phyloP scores from a whole-genome alignment of 2,888 invertebrate species.

The Iphiclides podalirius region DNA sequence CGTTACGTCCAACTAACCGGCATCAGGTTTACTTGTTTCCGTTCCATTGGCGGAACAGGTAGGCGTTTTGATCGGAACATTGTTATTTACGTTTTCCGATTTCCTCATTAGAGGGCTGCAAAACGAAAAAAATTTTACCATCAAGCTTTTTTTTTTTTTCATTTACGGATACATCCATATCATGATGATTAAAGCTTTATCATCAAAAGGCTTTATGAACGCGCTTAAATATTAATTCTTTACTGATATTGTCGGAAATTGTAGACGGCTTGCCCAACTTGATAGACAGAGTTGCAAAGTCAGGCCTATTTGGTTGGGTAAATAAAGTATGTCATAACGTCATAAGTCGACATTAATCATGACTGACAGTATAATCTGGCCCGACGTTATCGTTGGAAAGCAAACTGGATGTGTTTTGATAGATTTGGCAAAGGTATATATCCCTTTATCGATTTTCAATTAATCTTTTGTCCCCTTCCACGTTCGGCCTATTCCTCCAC shows the following conservation, averaged over 20 bases:
- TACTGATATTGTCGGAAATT: too few relatives aligned
- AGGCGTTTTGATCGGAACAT: constrained; percentile 5
- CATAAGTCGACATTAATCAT: constrained; percentile 70
- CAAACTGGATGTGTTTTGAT: constrained; percentile 69
- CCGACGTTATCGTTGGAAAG: constrained; percentile 62
- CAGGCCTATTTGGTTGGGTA: constrained; percentile 48
- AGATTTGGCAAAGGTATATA: constrained; percentile 67
- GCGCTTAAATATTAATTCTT: constrained; percentile 6
- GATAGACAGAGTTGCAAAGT: constrained; percentile 43
- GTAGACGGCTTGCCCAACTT: constrained; percentile 18
- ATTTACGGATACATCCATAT: not conserved
- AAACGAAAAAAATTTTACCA: not conserved
- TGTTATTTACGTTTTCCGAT: constrained; percentile 20
- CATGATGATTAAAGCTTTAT: not conserved
- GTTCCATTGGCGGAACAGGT: constrained; percentile 14
- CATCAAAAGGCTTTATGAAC: constrained; percentile 2
- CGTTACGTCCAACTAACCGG: constrained; percentile 54
- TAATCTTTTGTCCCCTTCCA: constrained; percentile 73
- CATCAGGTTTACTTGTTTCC: constrained; percentile 32
- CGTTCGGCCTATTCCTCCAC: constrained; percentile 63
- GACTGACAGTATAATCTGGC: constrained; percentile 64
- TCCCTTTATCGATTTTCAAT: constrained; percentile 75
- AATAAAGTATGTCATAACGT: constrained; percentile 60
- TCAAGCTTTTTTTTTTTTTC: constrained; percentile 13
- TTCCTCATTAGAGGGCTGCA: constrained; percentile 13